Evolutionary conservation across 2,888 invertebrate genomes (phyloP).

Genomic region (Shargacucullia verbasci): DNA sequence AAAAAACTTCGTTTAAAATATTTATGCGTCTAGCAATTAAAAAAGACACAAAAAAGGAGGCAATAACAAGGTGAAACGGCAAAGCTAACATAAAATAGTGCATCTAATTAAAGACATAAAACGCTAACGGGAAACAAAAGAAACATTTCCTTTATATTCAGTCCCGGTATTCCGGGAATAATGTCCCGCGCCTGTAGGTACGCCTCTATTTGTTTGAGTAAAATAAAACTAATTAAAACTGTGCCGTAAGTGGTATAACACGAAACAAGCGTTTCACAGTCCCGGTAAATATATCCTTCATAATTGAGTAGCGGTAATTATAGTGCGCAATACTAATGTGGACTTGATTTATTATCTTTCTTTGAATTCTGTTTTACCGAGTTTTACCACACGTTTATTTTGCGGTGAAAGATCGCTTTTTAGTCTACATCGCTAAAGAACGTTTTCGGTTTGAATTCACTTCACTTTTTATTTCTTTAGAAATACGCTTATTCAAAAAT

Average conservation of each 20-base stretch:
- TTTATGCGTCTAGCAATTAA: not conserved
- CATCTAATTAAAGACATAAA: conserved; percentile 47
- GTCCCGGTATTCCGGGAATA: conserved; percentile 20
- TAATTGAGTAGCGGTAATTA: conserved; percentile 50
- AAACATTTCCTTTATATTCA: conserved; percentile 24
- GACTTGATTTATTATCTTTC: conserved; percentile 50
- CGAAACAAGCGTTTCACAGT: conserved; percentile 25
- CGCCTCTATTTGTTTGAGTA: conserved; percentile 34
- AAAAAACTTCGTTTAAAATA: no score
- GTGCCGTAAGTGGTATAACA: conserved; percentile 20
- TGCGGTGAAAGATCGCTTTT: conserved; percentile 36
- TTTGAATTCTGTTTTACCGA: conserved; percentile 27
- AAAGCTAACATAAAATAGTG: conserved; percentile 18
- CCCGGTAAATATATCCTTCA: conserved; percentile 41
- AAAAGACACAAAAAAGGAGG: conserved; percentile 4
- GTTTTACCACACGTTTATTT: conserved; percentile 37
- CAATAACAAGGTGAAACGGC: not conserved
- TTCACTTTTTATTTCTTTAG: conserved; percentile 21
- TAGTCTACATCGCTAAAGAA: conserved; percentile 5
- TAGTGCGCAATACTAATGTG: conserved; percentile 42
- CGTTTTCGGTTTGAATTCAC: conserved; percentile 31
- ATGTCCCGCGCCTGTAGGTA: conserved; percentile 24
- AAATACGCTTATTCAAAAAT: conserved; percentile 40
- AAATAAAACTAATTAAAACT: conserved; percentile 55
- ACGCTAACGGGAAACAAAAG: conserved; percentile 39